Percentiles rank a stretch among this genome's conserved stretches.
These are phyloP conservation scores for Malthinus flaveolus DNA, from an alignment of 2,888 invertebrate species.

Conservation along the genomic window DNA sequence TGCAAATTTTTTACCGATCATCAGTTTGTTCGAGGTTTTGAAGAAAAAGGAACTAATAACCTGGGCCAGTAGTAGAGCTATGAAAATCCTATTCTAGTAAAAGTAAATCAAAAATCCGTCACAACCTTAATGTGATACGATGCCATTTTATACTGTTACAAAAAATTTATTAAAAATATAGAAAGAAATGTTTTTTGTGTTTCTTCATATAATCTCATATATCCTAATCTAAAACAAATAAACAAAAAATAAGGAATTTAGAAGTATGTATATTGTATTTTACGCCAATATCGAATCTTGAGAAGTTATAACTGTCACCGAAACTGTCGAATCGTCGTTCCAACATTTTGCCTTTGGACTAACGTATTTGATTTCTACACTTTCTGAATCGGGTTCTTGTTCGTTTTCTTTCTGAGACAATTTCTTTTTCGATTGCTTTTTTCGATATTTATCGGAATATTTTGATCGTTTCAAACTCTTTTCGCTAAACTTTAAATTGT, in stretches of 20 bases:
- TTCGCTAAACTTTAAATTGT: too few relatives aligned
- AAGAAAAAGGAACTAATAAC: too few relatives aligned
- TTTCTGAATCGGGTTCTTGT: neutral
- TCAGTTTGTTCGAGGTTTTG: too few relatives aligned
- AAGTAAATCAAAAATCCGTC: conserved; percentile 44
- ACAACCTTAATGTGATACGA: conserved; percentile 49
- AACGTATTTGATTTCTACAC: conserved; percentile 1
- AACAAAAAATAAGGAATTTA: neutral
- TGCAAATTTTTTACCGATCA: too few relatives aligned
- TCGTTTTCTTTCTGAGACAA: neutral
- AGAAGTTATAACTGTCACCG: neutral
- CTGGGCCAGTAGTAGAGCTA: neutral
- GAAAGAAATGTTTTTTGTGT: conserved; percentile 8
- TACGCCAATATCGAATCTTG: too few relatives aligned
- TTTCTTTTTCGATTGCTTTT: conserved; percentile 6
- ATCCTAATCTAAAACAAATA: neutral
- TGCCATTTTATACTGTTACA: conserved; percentile 50
- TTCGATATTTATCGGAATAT: too few relatives aligned
- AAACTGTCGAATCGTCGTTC: neutral
- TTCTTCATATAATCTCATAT: neutral
- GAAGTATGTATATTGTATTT: too few relatives aligned
- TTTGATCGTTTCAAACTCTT: neutral
- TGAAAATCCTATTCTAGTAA: neutral
- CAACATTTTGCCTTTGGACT: neutral
- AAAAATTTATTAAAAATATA: conserved; percentile 37